Evolutionary conservation across 2,888 invertebrate species (phyloP).

Genomic region (Gortyna flavago): DNA sequence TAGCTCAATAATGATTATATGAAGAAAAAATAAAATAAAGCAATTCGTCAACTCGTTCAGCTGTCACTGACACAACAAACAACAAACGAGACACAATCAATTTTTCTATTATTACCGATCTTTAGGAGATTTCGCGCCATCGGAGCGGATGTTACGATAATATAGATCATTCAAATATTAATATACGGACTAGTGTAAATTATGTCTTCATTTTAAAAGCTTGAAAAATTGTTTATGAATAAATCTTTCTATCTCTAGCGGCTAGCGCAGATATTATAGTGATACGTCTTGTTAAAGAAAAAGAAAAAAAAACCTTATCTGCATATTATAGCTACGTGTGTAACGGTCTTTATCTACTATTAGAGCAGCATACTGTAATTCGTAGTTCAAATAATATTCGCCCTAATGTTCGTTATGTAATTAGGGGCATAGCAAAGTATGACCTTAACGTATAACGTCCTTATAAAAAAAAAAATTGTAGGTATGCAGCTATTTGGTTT

Average conservation of each 20-base stretch:
- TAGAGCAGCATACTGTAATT: not conserved
- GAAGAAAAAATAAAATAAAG: not conserved
- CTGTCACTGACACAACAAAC: no score
- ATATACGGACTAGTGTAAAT: not conserved
- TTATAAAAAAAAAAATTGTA: not conserved
- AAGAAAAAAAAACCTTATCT: not conserved
- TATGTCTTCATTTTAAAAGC: not conserved
- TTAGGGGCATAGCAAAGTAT: constrained; percentile 40
- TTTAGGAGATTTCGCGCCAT: no score
- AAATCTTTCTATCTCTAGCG: not conserved
- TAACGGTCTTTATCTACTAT: constrained; percentile 27
- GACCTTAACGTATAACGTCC: constrained; percentile 49
- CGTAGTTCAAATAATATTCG: constrained; percentile 14
- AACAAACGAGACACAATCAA: no score
- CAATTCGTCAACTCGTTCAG: not conserved
- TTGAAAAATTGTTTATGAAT: not conserved
- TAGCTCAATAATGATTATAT: not conserved
- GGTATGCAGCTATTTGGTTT: not conserved
- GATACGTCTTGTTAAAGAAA: not conserved
- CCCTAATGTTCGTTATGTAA: constrained; percentile 42
- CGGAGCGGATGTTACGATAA: not conserved
- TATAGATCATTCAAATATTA: not conserved
- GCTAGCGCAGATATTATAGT: not conserved
- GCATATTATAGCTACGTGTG: constrained; percentile 17
- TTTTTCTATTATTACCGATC: no score